phyloP scores from a whole-genome alignment of 2,113 vertebrate genomes.

The Oxygymnocypris stewartii region DNA sequence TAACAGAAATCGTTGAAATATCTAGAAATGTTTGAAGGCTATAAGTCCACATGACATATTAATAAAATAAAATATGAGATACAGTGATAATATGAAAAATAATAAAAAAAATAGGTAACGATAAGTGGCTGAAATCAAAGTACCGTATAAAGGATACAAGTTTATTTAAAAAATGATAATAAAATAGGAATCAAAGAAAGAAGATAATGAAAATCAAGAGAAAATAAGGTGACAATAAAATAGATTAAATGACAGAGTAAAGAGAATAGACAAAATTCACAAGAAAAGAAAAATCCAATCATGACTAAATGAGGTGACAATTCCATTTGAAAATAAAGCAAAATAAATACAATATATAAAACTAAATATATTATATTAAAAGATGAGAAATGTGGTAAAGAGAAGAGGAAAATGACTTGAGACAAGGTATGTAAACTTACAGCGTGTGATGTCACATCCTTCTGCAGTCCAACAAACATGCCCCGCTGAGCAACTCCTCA shows the following conservation, averaged over 20 bases:
- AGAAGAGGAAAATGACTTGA: not conserved
- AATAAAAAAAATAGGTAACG: not conserved
- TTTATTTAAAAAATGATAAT: not conserved
- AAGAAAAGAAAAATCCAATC: not conserved
- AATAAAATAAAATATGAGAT: not conserved
- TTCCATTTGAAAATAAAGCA: too few relatives aligned
- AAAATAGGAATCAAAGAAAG: not conserved
- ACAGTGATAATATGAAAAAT: not conserved
- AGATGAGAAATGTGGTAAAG: not conserved
- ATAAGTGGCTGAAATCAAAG: not conserved
- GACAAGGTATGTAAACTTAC: not conserved
- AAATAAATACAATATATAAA: not conserved
- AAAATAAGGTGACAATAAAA: not conserved
- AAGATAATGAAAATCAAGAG: not conserved
- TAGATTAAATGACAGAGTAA: not conserved
- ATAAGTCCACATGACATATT: not conserved
- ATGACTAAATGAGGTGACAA: not conserved
- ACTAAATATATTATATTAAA: not conserved
- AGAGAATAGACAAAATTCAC: not conserved
- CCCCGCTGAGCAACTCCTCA: not conserved
- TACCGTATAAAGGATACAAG: not conserved
- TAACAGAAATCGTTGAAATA: not conserved
- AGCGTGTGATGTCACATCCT: not conserved
- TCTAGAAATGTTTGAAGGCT: not conserved
- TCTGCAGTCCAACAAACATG: not conserved